Evolutionary conservation across 2,113 vertebrate species (phyloP).

Genomic region (Catharus fuscescens): DNA sequence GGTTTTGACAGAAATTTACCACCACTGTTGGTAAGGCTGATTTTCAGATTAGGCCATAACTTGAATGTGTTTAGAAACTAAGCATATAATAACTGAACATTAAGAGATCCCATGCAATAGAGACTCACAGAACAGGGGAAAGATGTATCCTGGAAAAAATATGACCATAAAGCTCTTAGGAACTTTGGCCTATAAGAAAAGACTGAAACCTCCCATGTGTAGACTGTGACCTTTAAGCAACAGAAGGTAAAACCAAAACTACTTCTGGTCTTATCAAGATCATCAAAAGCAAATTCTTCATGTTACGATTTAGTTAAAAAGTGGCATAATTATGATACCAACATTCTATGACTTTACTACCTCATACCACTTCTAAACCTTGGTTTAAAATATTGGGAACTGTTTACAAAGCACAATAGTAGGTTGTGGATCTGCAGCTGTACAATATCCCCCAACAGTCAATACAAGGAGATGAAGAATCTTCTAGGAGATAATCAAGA

Average conservation of each 20-base stretch:
- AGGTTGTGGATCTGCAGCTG: not conserved
- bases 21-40: not conserved
- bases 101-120: not conserved
- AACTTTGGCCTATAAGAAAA: not conserved
- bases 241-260: not conserved
- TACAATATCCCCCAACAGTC: not conserved
- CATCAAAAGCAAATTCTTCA: not conserved
- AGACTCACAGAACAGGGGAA: not conserved
- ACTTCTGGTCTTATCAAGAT: not conserved
- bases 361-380: not conserved
- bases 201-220: not conserved
- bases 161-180: not conserved
- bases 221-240: not conserved
- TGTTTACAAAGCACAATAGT: not conserved
- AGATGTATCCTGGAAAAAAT: not conserved
- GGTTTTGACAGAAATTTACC: not conserved
- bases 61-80: not conserved
- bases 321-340: not conserved
- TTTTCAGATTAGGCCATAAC: not conserved
- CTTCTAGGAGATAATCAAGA: not conserved
- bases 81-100: not conserved
- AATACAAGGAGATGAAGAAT: not conserved
- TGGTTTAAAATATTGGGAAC: not conserved
- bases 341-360: not conserved
- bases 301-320: not conserved